Base-by-base conservation (phyloP, 2,888 invertebrate genomes). In the Anoncus sp. region DNA sequence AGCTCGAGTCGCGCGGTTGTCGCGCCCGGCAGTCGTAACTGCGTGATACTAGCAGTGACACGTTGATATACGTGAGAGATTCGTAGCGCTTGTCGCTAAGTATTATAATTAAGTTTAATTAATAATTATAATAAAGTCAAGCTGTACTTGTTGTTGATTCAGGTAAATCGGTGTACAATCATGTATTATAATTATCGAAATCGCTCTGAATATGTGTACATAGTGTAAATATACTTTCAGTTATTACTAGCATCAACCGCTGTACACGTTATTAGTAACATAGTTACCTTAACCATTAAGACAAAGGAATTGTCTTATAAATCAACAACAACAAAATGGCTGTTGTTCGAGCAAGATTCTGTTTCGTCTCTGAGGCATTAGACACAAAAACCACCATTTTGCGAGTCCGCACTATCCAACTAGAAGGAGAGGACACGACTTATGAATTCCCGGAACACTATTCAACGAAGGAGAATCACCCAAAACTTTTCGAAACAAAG, bases 391-490 rank as follows among this genome's bases (percentile, higher is more conserved):
- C 73, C 18, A 81, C 80, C 9, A 72, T 81, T 51, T 65, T 81
- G n/a, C 75, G 75, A 53, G 80, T 84, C 10, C 78, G 78, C 38
- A 79, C 81, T n/a, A 83, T 84, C 35, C 78, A 83, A 73, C 22
- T 84, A 43, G 67, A 66, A n/a, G 81, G 76, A 43, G 40, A 24
- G 22, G 73, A 81, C 31, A 55, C 53, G 66, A 59, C 72, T 59
- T 82, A 73, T 71, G 40, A 59, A 66, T 83, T 83, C 22, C 78
- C 81, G 12, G 45, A 45, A 65, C 69, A 80, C 14, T 31, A 51
- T 20, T 71, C 75, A 75, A 71, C 80, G 31, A 75, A 47, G 27
- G 77, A 55, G 9, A 65, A 81, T 9, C 84, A 83, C 49, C 45
- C 49, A 40, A 49, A 80, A 31, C 75, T 84, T n/a, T 81, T 81